Percentiles rank a stretch among this genome's conserved stretches.
phyloP scores from a whole-genome alignment of 2,888 invertebrate genomes.

The Melanostoma scalare region DNA sequence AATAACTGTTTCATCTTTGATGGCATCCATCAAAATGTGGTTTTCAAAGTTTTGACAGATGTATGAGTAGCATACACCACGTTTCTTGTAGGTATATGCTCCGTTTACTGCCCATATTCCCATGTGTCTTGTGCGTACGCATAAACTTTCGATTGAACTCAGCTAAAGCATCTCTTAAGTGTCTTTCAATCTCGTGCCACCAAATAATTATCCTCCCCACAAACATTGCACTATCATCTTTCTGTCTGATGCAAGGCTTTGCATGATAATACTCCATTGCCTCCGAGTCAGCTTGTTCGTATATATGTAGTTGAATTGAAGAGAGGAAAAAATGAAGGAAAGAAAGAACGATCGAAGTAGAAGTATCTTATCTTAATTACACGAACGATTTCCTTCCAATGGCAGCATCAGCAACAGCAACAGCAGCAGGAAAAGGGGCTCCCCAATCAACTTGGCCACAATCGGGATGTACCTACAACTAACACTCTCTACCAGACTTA shows the following conservation, averaged over 20 bases:
- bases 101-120: slow-evolving; percentile 13
- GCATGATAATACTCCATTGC: slow-evolving; percentile 51
- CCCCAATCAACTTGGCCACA: slow-evolving; percentile 41
- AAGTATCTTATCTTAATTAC: slow-evolving; percentile 72
- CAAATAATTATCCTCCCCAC: slow-evolving; percentile 67
- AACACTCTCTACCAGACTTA: slow-evolving; percentile 53
- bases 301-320: slow-evolving; percentile 14
- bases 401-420: neutral
- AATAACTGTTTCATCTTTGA: slow-evolving; percentile 36
- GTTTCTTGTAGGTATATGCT: neutral
- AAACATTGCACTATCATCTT: slow-evolving; percentile 66
- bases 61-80: slow-evolving; percentile 38
- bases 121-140: neutral
- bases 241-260: slow-evolving; percentile 42
- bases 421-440: slow-evolving; percentile 54
- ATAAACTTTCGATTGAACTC: slow-evolving; percentile 3
- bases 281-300: slow-evolving; percentile 38
- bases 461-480: slow-evolving; percentile 28
- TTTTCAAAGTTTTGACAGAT: slow-evolving; percentile 67
- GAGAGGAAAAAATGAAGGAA: slow-evolving; percentile 10
- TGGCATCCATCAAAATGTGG: slow-evolving; percentile 65
- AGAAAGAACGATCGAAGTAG: slow-evolving; percentile 46
- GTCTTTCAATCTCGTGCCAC: slow-evolving; percentile 70
- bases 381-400: slow-evolving; percentile 57
- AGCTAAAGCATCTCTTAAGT: slow-evolving; percentile 53